Evolutionary conservation across 2,888 invertebrate species (phyloP).

Genomic region (Drosophila siamana): DNA sequence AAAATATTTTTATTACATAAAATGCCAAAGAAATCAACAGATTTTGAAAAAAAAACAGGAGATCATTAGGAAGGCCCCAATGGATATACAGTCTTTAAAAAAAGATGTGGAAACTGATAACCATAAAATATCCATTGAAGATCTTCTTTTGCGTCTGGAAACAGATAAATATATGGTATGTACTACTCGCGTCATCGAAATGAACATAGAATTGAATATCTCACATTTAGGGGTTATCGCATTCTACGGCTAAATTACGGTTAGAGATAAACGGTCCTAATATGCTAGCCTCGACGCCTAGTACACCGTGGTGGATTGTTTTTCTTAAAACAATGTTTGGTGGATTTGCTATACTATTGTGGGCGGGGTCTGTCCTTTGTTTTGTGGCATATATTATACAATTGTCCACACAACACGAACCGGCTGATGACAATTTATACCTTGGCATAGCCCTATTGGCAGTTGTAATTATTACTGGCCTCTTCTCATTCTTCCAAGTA

Average conservation of each 20-base stretch:
- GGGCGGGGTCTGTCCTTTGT: conserved; percentile 98
- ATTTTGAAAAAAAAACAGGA: no score
- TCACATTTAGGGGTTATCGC: conserved; percentile 96
- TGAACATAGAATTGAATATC: no score
- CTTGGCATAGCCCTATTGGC: conserved; percentile 96
- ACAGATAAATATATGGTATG: conserved; percentile 92
- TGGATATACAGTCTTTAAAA: conserved; percentile 17
- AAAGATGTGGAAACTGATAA: conserved; percentile 45
- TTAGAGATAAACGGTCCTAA: conserved; percentile 97
- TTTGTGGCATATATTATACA: conserved; percentile 97
- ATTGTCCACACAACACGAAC: conserved; percentile 96
- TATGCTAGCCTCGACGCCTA: conserved; percentile 97
- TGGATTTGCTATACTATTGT: conserved; percentile 96
- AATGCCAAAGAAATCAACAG: no score
- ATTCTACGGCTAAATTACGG: conserved; percentile 97
- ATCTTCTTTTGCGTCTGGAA: conserved; percentile 95
- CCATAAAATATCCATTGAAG: conserved; percentile 91
- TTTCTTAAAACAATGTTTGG: conserved; percentile 99
- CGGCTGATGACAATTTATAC: conserved; percentile 97
- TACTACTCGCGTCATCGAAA: neutral
- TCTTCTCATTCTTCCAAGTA: conserved; percentile 99
- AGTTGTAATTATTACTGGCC: conserved; percentile 98
- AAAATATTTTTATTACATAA: no score
- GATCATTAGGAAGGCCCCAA: no score
- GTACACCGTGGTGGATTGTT: conserved; percentile 99